Percentiles rank a stretch among this genome's conserved stretches.
These are phyloP conservation scores for Bombus polaris DNA, from an alignment of 1,140 invertebrate genomes.

Conservation along the genomic window DNA sequence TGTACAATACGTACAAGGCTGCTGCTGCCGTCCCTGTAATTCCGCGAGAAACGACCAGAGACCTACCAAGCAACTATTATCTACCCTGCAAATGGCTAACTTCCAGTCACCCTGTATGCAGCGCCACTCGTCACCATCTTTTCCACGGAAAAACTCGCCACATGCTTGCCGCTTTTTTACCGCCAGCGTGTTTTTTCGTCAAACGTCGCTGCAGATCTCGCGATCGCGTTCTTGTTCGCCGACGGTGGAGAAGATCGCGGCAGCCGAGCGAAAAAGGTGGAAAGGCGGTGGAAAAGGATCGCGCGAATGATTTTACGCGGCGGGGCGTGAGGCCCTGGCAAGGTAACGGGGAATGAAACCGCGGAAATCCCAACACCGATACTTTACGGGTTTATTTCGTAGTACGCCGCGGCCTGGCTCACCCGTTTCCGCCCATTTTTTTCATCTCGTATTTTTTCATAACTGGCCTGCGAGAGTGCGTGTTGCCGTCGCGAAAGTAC, in stretches of 20 bases:
- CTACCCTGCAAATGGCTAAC: constrained; percentile 66
- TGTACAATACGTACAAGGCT: constrained; percentile 75
- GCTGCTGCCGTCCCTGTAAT: constrained; percentile 64
- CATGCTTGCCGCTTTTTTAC: too few species aligned
- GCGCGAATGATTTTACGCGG: too few species aligned
- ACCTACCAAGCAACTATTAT: constrained; percentile 60
- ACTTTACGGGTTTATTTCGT: constrained; percentile 21
- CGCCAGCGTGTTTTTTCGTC: too few species aligned
- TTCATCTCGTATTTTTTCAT: constrained; percentile 70
- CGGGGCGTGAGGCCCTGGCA: too few species aligned
- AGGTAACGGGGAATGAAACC: constrained; percentile 44
- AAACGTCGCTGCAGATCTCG: too few species aligned
- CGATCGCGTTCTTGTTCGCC: too few species aligned
- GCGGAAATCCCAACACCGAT: constrained; percentile 48
- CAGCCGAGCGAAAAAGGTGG: too few species aligned
- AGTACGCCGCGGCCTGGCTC: not conserved
- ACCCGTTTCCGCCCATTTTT: constrained; percentile 51
- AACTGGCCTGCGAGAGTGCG: constrained; percentile 56
- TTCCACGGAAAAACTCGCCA: too few species aligned
- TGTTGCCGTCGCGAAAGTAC: constrained; percentile 60
- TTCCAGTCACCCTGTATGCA: constrained; percentile 51
- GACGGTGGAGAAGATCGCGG: too few species aligned
- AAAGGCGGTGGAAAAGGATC: too few species aligned
- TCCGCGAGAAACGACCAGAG: constrained; percentile 57
- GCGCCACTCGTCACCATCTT: not conserved